Percentiles rank a stretch among this genome's conserved stretches.
Evolutionary conservation across 2,888 invertebrate species (phyloP).

Genomic region (Athetis lepigone): DNA sequence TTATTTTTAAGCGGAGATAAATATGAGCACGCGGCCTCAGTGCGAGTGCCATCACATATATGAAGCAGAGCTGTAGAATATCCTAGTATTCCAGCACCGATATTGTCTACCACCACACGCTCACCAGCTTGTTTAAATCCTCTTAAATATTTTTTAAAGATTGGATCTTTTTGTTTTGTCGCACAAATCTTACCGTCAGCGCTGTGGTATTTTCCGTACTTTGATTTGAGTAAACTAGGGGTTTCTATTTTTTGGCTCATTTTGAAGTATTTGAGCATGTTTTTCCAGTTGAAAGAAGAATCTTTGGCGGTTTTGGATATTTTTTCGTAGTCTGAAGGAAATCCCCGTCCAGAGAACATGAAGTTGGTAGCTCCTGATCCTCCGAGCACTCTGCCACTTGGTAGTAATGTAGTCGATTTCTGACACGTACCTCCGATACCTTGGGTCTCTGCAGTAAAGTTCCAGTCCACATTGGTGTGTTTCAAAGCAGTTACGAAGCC

Average conservation of each 20-base stretch:
- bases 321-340: constrained; percentile 61
- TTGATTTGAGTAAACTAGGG: constrained; percentile 50
- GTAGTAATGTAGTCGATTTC: too few species aligned
- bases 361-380: constrained; percentile 68
- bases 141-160: constrained; percentile 76
- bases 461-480: too few species aligned
- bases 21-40: constrained; percentile 69
- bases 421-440: not conserved
- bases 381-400: constrained; percentile 72
- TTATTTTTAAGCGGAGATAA: constrained; percentile 55
- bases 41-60: constrained; percentile 79
- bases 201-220: constrained; percentile 53
- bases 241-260: constrained; percentile 68
- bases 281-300: constrained; percentile 65
- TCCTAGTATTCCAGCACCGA: too few species aligned
- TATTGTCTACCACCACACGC: too few species aligned
- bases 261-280: constrained; percentile 67
- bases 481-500: too few species aligned
- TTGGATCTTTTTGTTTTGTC: constrained; percentile 61
- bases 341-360: constrained; percentile 66
- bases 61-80: too few species aligned
- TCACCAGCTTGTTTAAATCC: too few species aligned
- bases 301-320: constrained; percentile 64
- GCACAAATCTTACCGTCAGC: constrained; percentile 61
- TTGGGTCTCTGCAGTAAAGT: constrained; percentile 44